Conservation (phyloP, 2,797 vertebrate species). For the Orientallactaga sibirica region DNA sequence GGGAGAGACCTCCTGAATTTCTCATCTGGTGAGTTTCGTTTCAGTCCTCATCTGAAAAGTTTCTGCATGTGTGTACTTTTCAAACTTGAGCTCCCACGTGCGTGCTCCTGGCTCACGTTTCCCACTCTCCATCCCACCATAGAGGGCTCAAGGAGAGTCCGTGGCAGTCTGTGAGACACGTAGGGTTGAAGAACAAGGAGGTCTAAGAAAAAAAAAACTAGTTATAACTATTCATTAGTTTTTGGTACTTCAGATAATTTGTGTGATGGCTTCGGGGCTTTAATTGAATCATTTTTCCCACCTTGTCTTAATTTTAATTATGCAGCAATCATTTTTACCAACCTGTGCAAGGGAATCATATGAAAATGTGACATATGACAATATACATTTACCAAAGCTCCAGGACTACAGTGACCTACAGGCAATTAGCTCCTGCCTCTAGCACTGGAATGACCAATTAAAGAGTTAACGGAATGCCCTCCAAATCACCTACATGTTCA, state of each 20-base stretch:
- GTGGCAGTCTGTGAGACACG: conserved; percentile 66
- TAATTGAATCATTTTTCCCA: conserved; percentile 89
- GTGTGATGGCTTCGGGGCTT: conserved; percentile 88
- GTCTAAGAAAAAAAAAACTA: conserved; percentile 84
- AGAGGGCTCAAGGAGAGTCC: conserved; percentile 70
- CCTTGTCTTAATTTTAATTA: conserved; percentile 91
- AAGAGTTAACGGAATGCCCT: conserved; percentile 92
- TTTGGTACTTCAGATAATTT: conserved; percentile 88
- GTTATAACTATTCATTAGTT: conserved; percentile 88
- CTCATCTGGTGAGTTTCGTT: conserved; percentile 85
- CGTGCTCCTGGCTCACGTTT: conserved; percentile 73
- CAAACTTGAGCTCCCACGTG: conserved; percentile 75
- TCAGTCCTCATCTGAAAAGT: conserved; percentile 78
- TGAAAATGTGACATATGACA: conserved; percentile 91
- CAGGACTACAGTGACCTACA: conserved; percentile 89
- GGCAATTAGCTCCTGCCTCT: conserved; percentile 90
- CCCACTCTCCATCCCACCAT: conserved; percentile 80
- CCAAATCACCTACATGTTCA: conserved; percentile 89
- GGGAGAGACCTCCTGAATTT: conserved; percentile 77
- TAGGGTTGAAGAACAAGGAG: conserved; percentile 82
- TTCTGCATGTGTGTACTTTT: conserved; percentile 80
- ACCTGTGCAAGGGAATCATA: conserved; percentile 87
- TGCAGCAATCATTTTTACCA: conserved; percentile 88
- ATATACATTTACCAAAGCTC: conserved; percentile 90
- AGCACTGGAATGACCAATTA: conserved; percentile 90